Base-by-base conservation (phyloP, 2,113 vertebrate genomes). In the Hystrix brachyura region DNA sequence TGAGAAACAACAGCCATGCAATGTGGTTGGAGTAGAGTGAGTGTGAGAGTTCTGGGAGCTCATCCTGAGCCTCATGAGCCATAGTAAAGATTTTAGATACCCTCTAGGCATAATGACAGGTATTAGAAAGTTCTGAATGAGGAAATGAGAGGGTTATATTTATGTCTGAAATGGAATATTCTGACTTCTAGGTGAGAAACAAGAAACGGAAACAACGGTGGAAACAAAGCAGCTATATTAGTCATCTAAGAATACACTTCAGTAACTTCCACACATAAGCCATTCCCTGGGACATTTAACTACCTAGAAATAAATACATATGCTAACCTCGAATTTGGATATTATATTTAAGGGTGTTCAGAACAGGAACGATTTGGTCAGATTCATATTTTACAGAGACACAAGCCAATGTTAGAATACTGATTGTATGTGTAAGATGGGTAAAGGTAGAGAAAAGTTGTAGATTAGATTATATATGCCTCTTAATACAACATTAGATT, bases 151-250 rank as follows among this genome's bases (percentile, higher is more conserved):
- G 9, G 10, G 43, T 55, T 53, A 67, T 15, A 19, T 32, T 76
- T 59, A 69, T 55, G 11, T 53, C 25, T 87, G 57, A 82, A 92
- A 92, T 43, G 34, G 84, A 93, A 46, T 59, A 62, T 69, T 95
- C 69, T 69, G 71, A 11, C 9, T 69, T 92, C 29, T 78, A 21
- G 34, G 13, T 78, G 34, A 88, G 59, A 72, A 83, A 92, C 0
- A 74, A 46, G 38, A 38, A 38, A 38, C 38, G 38, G 38, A 38
- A 38, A 12, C 67, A 83, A 48, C 18, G 19, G 4, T 83, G 51
- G 17, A 88, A 76, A 7, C 12, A 65, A 62, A 83, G 53, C 78
- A 14, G 48, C 10, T 57, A 60, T 0, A 38, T 17, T 0, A 76
- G 27, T 53, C 13, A n/a, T 34, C 25, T 51, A 69, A 89, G 34